Evolutionary conservation across 1,140 invertebrate species (phyloP).

Genomic region (Pogonomyrmex barbatus): DNA sequence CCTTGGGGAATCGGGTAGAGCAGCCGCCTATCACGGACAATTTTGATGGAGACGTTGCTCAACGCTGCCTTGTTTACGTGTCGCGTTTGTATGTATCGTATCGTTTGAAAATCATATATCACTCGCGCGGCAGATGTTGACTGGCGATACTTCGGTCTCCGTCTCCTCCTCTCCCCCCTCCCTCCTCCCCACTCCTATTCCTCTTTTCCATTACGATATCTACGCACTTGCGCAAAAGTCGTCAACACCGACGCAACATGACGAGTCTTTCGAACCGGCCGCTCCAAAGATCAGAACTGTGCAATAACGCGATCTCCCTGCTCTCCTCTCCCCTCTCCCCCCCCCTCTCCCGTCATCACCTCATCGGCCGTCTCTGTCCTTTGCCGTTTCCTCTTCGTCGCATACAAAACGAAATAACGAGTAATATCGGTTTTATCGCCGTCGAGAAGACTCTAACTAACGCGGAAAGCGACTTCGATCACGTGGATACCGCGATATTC

Average conservation of each 20-base stretch:
- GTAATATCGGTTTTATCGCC: neutral
- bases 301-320: neutral
- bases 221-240: conserved; percentile 75
- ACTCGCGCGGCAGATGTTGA: conserved; percentile 51
- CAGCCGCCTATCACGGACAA: conserved; percentile 15
- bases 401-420: conserved; percentile 36
- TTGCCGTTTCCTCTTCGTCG: conserved; percentile 20
- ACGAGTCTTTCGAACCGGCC: conserved; percentile 7
- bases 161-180: too few species aligned
- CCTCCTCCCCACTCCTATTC: too few species aligned
- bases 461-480: conserved; percentile 19
- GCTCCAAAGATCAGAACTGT: conserved; percentile 73
- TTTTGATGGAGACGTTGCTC: conserved; percentile 15
- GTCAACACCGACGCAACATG: conserved; percentile 42
- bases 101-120: conserved; percentile 57
- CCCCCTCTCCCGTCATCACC: too few species aligned
- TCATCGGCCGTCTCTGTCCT: too few species aligned
- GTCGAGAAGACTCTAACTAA: neutral
- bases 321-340: too few species aligned
- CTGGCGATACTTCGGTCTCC: conserved; percentile 42
- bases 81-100: neutral
- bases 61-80: conserved; percentile 9
- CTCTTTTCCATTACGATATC: conserved; percentile 60
- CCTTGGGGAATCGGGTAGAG: neutral
- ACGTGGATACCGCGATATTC: conserved; percentile 14